These are phyloP conservation scores for Globia sparganii DNA, from an alignment of 2,888 invertebrate genomes.

Conservation along the genomic window DNA sequence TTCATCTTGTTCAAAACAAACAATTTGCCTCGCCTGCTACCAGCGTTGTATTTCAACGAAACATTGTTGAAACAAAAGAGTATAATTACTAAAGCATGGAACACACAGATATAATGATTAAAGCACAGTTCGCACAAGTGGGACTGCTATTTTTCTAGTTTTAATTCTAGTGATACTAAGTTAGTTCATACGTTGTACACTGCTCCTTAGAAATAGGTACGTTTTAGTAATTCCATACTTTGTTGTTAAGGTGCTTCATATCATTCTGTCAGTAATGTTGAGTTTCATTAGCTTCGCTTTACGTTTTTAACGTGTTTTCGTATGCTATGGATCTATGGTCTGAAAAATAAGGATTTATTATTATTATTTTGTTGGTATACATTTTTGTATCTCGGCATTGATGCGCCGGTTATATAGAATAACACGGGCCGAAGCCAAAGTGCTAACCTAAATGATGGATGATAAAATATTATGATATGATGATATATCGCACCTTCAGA, in stretches of 20 bases:
- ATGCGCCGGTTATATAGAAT: too few species aligned
- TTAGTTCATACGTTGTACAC: conserved; percentile 7
- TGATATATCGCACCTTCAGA: too few species aligned
- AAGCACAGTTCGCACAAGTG: not conserved
- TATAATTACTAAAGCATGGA: not conserved
- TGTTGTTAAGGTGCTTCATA: not conserved
- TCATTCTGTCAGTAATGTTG: not conserved
- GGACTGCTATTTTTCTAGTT: conserved; percentile 9
- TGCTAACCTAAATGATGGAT: too few species aligned
- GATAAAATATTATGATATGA: too few species aligned
- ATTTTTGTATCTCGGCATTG: too few species aligned
- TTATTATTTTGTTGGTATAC: too few species aligned
- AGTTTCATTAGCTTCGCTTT: conserved; percentile 5
- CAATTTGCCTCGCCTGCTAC: not conserved
- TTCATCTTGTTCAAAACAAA: not conserved
- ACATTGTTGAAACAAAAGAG: conserved; percentile 4
- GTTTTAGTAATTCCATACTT: not conserved
- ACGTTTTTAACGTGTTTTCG: too few species aligned
- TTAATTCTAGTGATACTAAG: conserved; percentile 6
- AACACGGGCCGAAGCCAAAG: too few species aligned
- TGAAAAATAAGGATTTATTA: too few species aligned
- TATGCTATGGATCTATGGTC: too few species aligned
- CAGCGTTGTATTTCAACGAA: not conserved
- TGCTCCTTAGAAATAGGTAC: conserved; percentile 2
- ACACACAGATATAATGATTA: conserved; percentile 16